Conservation (phyloP, 1,140 invertebrate genomes). For the Plodia interpunctella region DNA sequence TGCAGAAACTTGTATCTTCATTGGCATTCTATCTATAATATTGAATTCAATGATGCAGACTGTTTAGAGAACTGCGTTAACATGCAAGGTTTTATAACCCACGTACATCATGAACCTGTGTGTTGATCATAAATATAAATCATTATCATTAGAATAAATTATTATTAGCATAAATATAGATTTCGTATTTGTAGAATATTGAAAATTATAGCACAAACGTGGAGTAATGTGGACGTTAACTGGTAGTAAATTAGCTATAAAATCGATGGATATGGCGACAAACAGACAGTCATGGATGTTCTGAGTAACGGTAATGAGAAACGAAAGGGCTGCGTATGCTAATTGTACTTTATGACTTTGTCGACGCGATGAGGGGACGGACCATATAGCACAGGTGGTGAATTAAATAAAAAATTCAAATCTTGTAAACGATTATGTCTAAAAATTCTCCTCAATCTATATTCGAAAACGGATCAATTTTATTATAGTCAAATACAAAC, state of each 20-base stretch:
- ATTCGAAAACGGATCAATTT: too few relatives aligned
- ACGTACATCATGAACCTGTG: too few relatives aligned
- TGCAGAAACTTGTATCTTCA: too few relatives aligned
- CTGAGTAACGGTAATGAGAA: slow-evolving; percentile 11
- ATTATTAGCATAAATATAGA: background rate
- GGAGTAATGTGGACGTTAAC: background rate
- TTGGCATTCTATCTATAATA: too few relatives aligned
- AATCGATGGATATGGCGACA: background rate
- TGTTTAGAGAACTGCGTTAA: too few relatives aligned
- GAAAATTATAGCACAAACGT: background rate
- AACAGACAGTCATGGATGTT: slow-evolving; percentile 6
- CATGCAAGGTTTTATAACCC: too few relatives aligned
- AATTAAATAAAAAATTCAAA: too few relatives aligned
- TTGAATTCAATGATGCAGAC: too few relatives aligned
- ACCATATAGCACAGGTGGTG: background rate
- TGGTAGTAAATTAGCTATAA: background rate
- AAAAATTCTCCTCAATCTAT: too few relatives aligned
- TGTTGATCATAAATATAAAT: background rate
- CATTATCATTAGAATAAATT: background rate
- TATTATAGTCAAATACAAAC: too few relatives aligned
- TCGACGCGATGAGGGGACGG: background rate
- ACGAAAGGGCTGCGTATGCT: slow-evolving; percentile 5
- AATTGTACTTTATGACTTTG: background rate
- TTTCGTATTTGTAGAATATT: background rate
- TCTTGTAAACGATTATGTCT: too few relatives aligned